phyloP scores from a whole-genome alignment of 2,113 vertebrate genomes.

The Globicephala melas region DNA sequence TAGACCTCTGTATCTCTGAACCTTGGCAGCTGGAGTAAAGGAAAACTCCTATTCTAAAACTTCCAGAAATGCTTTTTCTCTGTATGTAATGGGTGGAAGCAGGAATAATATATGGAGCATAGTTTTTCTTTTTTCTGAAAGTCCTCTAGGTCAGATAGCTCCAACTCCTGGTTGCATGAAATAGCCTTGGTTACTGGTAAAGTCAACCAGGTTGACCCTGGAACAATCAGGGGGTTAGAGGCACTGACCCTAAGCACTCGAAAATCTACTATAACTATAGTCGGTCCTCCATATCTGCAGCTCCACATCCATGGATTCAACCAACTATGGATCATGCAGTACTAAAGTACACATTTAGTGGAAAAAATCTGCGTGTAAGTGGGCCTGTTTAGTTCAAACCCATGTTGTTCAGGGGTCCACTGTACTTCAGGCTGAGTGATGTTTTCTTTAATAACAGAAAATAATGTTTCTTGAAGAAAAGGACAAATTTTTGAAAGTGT shows the following conservation, averaged over 20 bases:
- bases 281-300: not conserved
- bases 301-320: not conserved
- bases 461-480: conserved; percentile 14
- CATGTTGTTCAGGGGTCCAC: not conserved
- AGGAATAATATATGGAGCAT: not conserved
- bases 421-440: not conserved
- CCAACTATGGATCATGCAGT: not conserved
- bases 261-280: not conserved
- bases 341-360: not conserved
- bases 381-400: not conserved
- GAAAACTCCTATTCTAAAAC: not conserved
- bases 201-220: not conserved
- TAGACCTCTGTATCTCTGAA: not conserved
- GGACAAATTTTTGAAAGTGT: not conserved
- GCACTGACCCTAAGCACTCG: not conserved
- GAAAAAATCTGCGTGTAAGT: not conserved
- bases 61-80: not conserved
- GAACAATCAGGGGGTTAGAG: not conserved
- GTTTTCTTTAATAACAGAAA: conserved; percentile 15
- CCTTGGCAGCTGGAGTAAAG: not conserved
- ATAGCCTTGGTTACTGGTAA: not conserved
- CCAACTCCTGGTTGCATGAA: not conserved
- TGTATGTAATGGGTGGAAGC: not conserved
- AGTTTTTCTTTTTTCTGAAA: conserved; percentile 7
- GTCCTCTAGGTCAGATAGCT: not conserved